Percentiles rank a stretch among this genome's conserved stretches.
These are phyloP conservation scores for Tortrix viridana DNA, from an alignment of 2,888 invertebrate genomes.

Conservation along the genomic window DNA sequence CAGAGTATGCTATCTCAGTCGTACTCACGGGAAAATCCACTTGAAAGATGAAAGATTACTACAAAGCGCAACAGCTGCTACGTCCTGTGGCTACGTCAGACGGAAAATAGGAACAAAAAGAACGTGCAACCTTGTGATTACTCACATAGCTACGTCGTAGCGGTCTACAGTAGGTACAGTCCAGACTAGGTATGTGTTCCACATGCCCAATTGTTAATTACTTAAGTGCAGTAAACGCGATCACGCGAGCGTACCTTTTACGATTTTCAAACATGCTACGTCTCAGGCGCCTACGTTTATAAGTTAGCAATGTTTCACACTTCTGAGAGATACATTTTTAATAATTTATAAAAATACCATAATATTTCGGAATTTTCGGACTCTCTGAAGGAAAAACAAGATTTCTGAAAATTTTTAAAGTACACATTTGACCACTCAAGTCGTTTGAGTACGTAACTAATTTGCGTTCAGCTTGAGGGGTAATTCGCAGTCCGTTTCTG, in stretches of 20 bases:
- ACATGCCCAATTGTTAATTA: constrained; percentile 25
- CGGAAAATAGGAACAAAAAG: constrained; percentile 59
- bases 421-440: no score
- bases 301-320: constrained; percentile 11
- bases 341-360: no score
- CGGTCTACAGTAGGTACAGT: neutral
- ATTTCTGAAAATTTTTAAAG: no score
- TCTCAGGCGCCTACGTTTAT: constrained; percentile 16
- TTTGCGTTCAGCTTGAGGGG: no score
- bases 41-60: constrained; percentile 45
- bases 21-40: constrained; percentile 16
- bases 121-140: constrained; percentile 44
- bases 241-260: constrained; percentile 24
- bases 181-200: neutral
- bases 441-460: no score
- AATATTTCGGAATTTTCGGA: no score
- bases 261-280: constrained; percentile 26
- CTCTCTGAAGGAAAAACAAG: no score
- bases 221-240: constrained; percentile 19
- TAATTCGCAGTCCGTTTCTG: no score
- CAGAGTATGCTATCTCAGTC: constrained; percentile 22
- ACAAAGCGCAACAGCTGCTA: constrained; percentile 36
- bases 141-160: constrained; percentile 18
- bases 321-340: no score
- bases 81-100: constrained; percentile 43